Evolutionary conservation across 2,888 invertebrate genomes (phyloP), one percentile per base, ranked within the genome.

Genomic region (Chrysotoxum bicinctum): DNA sequence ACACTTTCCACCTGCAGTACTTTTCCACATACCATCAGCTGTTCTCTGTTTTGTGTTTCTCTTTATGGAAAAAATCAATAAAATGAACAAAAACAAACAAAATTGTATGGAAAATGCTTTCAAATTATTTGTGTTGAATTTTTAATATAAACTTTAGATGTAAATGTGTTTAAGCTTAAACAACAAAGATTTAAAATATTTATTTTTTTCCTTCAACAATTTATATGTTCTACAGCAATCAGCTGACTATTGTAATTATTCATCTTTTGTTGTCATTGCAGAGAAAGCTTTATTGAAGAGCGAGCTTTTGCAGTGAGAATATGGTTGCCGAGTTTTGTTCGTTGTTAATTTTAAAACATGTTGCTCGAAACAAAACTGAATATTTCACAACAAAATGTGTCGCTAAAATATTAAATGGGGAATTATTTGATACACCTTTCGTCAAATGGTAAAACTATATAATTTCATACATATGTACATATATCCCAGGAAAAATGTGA

Each of bases 1-100:
- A 16, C 26, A 30, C 43, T 30, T 32, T 64, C 32, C 64, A 64
- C 45, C 64, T 45, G 64, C 64, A 64, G 64, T 64, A 64, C 45
- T 64, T 64, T 64, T 64, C 62, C 19, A 64, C 64, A 64, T 30
- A 32, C 32, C 45, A 48, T 64, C 64, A 64, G 64, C 64, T 64
- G 45, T 64, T 64, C 19, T 64, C 9, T 64, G 30, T 64, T 45
- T 30, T 64, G 16, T 64, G 19, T 64, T 64, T 2, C 32, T 30
- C 12, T 16, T 3, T 43, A 14, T 19, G 10, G 16, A 64, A 64
- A 64, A 64, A 64, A 64, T 64, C 64, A 32, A 64, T 64, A 45
- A 19, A 64, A 45, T 3, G 16, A 64, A 45, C n/a, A 26, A 9
- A 37, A 21, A 60, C 26, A 52, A 37, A 37, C 12, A 54, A 16